These are phyloP conservation scores for Enteromius viviparus DNA, from an alignment of 2,797 vertebrate species.

Conservation along the genomic window DNA sequence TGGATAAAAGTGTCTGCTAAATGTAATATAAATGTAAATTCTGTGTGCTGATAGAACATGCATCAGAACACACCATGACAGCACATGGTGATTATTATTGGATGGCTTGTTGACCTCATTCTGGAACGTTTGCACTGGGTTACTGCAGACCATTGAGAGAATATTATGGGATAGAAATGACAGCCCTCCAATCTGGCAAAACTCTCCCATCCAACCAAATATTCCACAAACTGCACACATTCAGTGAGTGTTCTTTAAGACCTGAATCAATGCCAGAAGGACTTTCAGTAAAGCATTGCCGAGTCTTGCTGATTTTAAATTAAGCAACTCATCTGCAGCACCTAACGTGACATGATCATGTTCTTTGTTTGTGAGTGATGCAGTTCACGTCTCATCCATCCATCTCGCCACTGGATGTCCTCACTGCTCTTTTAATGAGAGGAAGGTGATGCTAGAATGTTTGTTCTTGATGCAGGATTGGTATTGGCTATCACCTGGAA, in stretches of 20 bases:
- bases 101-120: constrained; percentile 70
- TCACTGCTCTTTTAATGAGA: not conserved
- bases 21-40: no score
- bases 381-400: constrained; percentile 10
- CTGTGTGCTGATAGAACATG: not conserved
- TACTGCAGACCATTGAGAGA: constrained; percentile 61
- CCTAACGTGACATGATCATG: not conserved
- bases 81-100: constrained; percentile 54
- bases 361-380: not conserved
- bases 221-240: not conserved
- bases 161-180: constrained; percentile 67
- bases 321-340: not conserved
- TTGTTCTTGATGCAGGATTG: constrained; percentile 25
- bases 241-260: not conserved
- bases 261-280: not conserved
- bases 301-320: not conserved
- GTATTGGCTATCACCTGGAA: constrained; percentile 27
- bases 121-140: constrained; percentile 61
- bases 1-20: not conserved
- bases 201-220: not conserved
- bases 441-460: constrained; percentile 6
- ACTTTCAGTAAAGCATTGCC: not conserved
- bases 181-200: constrained; percentile 55
- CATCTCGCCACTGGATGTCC: constrained; percentile 49
- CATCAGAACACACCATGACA: not conserved